Conservation (phyloP, 1,140 invertebrate genomes). For the Apis cerana region DNA sequence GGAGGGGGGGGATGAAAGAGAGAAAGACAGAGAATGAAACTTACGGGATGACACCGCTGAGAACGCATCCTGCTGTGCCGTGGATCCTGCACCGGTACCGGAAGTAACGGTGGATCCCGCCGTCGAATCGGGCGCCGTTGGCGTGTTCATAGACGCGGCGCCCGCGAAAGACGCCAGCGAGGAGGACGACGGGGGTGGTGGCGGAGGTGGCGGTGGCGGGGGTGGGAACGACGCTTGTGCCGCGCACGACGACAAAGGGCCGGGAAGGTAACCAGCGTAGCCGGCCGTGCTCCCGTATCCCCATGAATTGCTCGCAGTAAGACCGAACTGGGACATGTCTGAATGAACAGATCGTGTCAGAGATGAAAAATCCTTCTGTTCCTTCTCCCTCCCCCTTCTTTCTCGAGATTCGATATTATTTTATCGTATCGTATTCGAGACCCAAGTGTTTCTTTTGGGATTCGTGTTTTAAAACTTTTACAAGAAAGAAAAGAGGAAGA, state of each 20-base stretch:
- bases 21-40: slow-evolving; percentile 38
- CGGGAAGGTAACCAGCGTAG: slow-evolving; percentile 89
- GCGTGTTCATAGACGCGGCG: slow-evolving; percentile 77
- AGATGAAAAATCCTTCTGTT: no score
- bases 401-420: not conserved
- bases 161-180: slow-evolving; percentile 79
- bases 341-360: slow-evolving; percentile 47
- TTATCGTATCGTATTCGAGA: no score
- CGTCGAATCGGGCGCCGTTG: slow-evolving; percentile 86
- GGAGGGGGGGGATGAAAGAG: not conserved
- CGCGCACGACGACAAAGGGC: slow-evolving; percentile 82
- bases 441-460: no score
- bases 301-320: slow-evolving; percentile 91
- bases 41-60: slow-evolving; percentile 77
- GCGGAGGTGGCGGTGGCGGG: slow-evolving; percentile 81
- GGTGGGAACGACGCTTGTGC: slow-evolving; percentile 85
- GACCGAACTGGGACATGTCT: slow-evolving; percentile 90
- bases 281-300: slow-evolving; percentile 90
- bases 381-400: not conserved
- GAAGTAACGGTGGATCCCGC: slow-evolving; percentile 81
- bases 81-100: slow-evolving; percentile 70
- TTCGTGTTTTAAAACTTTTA: not conserved
- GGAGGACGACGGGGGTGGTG: slow-evolving; percentile 86
- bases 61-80: slow-evolving; percentile 76
- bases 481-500: not conserved